Base-by-base conservation (phyloP, 1,140 invertebrate genomes). In the Dendrolimus punctatus region DNA sequence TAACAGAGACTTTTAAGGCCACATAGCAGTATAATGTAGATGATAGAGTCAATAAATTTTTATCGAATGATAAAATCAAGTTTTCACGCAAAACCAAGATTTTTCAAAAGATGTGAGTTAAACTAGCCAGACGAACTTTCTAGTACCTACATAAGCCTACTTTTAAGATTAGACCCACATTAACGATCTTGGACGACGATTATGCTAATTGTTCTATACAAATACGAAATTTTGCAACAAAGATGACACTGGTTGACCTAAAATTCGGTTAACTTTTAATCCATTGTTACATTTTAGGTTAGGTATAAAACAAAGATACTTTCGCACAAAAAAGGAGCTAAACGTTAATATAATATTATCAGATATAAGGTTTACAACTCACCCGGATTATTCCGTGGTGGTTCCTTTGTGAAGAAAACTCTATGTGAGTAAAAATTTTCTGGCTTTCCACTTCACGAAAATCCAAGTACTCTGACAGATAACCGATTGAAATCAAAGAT, bases 341-440 rank as follows among this genome's bases (percentile, higher is more conserved):
- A 60, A 57, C n/a, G 44, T 46, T 36, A 9, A 43, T 8, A 6
- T 53, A 49, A 52, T 0, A 49, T 40, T 51, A 53, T 51, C 37
- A 61, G 56, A 49, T 50, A 50, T 55, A 39, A 51, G 49, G 10
- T 53, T 60, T 60, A 48, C 48, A 10, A 76, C 80, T 80, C 63
- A 85, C 80, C 82, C 78, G 80, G 78, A 80, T 80, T 76, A 78
- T 76, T 75, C 78, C 79, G 75, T 76, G 66, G 68, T 63, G 53
- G 58, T 58, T 70, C 69, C 71, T 62, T 38, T 50, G 37, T 42
- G 49, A 52, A 51, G 62, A 80, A 76, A 80, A 63, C 64, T 57
- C 71, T 71, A 64, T 77, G 74, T 81, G 48, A 61, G 39, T 46
- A 46, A 57, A 39, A 49, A 68, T 65, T 67, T 80, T 76, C 73